phyloP scores from a whole-genome alignment of 1,140 invertebrate species.

The Penaeus vannamei region DNA sequence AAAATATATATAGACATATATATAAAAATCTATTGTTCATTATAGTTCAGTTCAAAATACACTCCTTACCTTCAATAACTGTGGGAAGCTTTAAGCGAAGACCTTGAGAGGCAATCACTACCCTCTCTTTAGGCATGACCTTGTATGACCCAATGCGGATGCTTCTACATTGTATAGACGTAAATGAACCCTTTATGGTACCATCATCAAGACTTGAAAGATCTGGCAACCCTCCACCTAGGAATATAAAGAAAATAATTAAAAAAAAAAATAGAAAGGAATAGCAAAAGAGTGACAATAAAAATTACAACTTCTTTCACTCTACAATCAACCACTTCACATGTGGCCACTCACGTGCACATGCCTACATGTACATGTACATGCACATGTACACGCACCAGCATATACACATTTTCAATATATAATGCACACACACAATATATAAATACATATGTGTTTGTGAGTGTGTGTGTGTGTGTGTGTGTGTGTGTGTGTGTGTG shows the following conservation, averaged over 20 bases:
- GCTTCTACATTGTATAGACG: conserved; percentile 78
- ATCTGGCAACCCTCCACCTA: conserved; percentile 59
- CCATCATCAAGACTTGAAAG: conserved; percentile 48
- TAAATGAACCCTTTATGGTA: conserved; percentile 49
- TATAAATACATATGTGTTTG: no score
- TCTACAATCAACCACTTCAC: not conserved
- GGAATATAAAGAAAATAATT: not conserved
- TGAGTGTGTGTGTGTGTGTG: no score
- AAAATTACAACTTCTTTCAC: not conserved
- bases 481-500: no score
- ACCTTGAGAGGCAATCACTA: conserved; percentile 78
- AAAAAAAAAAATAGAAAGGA: not conserved
- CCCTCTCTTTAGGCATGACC: conserved; percentile 79
- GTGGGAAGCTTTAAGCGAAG: conserved; percentile 80
- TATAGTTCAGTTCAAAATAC: not conserved
- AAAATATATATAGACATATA: no score
- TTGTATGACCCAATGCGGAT: conserved; percentile 85
- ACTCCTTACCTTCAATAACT: conserved; percentile 74
- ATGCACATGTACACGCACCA: no score
- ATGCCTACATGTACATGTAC: no score
- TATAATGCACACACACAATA: no score
- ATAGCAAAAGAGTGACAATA: not conserved
- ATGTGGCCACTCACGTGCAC: no score
- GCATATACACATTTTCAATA: no score
- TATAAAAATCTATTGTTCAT: not conserved